These are phyloP conservation scores for Metellina segmentata DNA, from an alignment of 2,888 invertebrate genomes.

Conservation along the genomic window DNA sequence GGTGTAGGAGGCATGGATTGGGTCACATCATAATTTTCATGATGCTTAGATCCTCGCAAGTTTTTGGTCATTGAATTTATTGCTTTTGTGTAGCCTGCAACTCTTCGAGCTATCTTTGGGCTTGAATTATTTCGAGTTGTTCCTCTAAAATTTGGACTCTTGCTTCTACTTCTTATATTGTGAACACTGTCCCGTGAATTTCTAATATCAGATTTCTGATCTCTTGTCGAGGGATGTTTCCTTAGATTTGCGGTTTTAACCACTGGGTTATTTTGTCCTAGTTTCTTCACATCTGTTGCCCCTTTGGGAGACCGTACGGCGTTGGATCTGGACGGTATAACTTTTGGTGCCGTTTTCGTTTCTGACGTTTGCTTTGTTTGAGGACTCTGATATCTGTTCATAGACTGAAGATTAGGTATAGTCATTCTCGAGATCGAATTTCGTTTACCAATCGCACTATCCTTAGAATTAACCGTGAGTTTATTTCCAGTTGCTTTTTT, in stretches of 20 bases:
- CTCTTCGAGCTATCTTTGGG: constrained; percentile 77
- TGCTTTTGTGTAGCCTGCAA: constrained; percentile 83
- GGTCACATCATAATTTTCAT: constrained; percentile 72
- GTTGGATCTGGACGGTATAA: constrained; percentile 30
- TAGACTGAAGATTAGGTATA: constrained; percentile 1
- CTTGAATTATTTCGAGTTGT: constrained; percentile 38
- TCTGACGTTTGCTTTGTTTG: not conserved
- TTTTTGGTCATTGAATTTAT: constrained; percentile 82
- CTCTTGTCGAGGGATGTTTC: constrained; percentile 5
- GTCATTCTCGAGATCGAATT: constrained; percentile 16
- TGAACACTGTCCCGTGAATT: constrained; percentile 38
- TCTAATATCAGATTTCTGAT: constrained; percentile 37
- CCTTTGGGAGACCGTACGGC: constrained; percentile 9
- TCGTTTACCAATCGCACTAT: constrained; percentile 2
- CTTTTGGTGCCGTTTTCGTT: not conserved
- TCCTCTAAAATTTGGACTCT: constrained; percentile 23
- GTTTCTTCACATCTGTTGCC: not conserved
- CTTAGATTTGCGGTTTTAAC: constrained; percentile 5
- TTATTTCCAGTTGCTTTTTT: constrained; percentile 3
- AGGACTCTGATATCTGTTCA: not conserved
- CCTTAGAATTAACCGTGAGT: not conserved
- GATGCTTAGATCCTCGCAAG: constrained; percentile 78
- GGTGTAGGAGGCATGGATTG: constrained; percentile 75
- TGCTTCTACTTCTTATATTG: constrained; percentile 27
- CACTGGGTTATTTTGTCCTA: not conserved